Evolutionary conservation across 1,140 invertebrate species (phyloP), one percentile per base, ranked within the genome.

Genomic region (Holcopasites calliopsidis): DNA sequence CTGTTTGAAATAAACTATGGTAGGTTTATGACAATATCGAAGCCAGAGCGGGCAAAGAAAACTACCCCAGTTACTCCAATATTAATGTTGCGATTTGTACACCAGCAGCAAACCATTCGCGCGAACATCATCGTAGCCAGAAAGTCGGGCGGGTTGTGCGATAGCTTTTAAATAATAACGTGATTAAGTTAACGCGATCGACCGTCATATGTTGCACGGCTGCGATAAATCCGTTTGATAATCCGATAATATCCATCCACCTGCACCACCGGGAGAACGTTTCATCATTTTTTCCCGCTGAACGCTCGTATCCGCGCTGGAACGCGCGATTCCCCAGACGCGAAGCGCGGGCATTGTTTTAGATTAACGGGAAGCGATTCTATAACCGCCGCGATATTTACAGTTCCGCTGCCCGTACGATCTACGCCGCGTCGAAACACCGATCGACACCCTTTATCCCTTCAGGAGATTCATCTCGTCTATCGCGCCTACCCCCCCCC

Each of bases 181-280:
- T 73, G 80, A 82, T 82, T 80, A 82, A 82, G 61, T 68, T 79
- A 70, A 69, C 62, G 73, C 80, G 72, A 55, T 76, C 65, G 54
- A 28, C 64, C 57, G 78, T 62, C 73, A 54, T 66, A 50, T 40
- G 61, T 70, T 44, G 65, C 75, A 42, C 35, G 65, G 16, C 42
- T 71, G 62, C 61, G 66, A n/a, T 58, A 42, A 44, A 61, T 68
- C 69, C 65, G 61, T 72, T 72, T 62, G 50, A 77, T 80, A 82
- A 82, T 82, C 78, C 68, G 73, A 82, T 82, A 80, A 80, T 80
- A 82, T 82, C 78, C 80, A 50, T 44, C 61, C 61, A 42, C 23
- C 61, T 62, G 66, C 49, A 61, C 47, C 78, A 42, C 21, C 55
- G 61, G 66, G 66, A 68, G 47, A 72, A 82, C 76, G 68, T 82